Conservation (phyloP, 2,797 vertebrate species). For the Molossus molossus region DNA sequence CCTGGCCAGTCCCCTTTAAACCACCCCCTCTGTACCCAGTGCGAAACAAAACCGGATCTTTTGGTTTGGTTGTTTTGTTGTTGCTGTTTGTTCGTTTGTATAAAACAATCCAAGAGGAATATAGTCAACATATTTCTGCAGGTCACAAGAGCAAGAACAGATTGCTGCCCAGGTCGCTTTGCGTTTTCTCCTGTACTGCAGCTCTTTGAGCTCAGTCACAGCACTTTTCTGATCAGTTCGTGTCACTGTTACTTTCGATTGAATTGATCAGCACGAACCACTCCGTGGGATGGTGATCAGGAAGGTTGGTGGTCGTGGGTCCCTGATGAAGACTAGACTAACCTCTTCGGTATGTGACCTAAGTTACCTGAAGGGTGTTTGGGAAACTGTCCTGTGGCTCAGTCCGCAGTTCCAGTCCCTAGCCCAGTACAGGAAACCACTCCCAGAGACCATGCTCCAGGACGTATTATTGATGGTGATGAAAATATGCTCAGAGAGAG, state of each 20-base stretch:
- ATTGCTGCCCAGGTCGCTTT: background rate
- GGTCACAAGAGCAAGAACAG: background rate
- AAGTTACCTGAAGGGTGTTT: constrained; percentile 27
- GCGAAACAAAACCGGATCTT: background rate
- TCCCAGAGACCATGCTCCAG: background rate
- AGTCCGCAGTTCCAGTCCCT: background rate
- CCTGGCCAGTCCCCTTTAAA: background rate
- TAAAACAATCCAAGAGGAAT: background rate
- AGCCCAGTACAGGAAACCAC: constrained; percentile 41
- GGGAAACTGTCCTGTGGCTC: constrained; percentile 19
- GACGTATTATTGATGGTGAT: constrained; percentile 63
- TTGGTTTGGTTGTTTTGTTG: background rate
- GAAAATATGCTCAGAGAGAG: constrained; percentile 60
- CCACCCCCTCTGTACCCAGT: background rate
- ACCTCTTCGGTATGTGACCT: background rate
- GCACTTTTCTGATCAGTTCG: background rate
- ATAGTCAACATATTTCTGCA: background rate
- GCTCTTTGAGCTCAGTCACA: background rate
- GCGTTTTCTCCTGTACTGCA: background rate
- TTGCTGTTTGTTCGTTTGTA: background rate
- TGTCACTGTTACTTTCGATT: constrained; percentile 34
- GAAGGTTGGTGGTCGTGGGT: background rate
- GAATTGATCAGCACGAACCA: background rate
- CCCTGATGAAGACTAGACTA: background rate
- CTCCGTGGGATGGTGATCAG: background rate